Evolutionary conservation across 2,113 vertebrate genomes (phyloP).

Genomic region (Pluvialis apricaria): DNA sequence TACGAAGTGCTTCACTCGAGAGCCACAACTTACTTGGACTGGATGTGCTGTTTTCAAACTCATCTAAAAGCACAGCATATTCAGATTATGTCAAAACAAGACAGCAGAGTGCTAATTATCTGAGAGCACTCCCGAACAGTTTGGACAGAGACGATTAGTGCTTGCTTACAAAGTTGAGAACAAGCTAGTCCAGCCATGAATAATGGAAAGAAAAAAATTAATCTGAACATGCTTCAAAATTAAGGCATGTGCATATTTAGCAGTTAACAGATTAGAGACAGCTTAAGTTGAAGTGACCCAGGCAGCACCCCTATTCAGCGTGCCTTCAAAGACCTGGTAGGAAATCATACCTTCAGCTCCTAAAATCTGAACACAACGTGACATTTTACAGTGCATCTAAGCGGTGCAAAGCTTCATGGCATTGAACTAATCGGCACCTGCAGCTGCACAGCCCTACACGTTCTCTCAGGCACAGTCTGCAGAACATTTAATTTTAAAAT

Average conservation of each 20-base stretch:
- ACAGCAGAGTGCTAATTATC: slow-evolving; percentile 14
- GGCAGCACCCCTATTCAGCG: not conserved
- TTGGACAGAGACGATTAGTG: not conserved
- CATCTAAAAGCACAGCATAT: not conserved
- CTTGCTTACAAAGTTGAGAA: not conserved
- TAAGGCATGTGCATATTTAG: not conserved
- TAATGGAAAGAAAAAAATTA: not conserved
- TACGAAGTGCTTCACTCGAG: not conserved
- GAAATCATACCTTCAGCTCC: not conserved
- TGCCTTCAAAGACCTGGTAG: not conserved
- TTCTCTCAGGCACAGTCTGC: not conserved
- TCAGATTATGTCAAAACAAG: slow-evolving; percentile 30
- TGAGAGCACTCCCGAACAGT: not conserved
- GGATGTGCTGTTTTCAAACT: not conserved
- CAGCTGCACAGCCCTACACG: not conserved
- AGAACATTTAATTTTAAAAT: not conserved
- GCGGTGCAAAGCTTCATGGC: not conserved
- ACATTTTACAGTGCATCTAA: not conserved
- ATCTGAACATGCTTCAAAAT: not conserved
- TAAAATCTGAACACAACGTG: not conserved
- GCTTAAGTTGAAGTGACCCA: not conserved
- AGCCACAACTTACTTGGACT: not conserved
- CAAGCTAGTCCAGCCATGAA: not conserved
- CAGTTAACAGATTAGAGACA: not conserved
- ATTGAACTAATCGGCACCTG: not conserved